phyloP scores from a whole-genome alignment of 2,113 vertebrate species.

The Vidua chalybeata region DNA sequence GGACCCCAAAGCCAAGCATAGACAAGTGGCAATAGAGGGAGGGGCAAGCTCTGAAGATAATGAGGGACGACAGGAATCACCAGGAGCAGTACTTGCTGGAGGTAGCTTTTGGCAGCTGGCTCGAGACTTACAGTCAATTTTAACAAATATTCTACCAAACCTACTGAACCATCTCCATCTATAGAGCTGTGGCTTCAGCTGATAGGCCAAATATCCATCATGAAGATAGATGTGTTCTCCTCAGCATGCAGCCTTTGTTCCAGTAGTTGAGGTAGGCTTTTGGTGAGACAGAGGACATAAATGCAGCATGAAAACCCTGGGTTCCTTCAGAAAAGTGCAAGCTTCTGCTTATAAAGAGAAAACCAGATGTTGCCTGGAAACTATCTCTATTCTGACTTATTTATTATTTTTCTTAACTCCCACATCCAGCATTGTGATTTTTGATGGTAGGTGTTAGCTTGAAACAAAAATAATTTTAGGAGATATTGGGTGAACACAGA shows the following conservation, averaged over 20 bases:
- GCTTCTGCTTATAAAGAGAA: background rate
- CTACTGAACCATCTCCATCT: slow-evolving; percentile 1
- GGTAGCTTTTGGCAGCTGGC: background rate
- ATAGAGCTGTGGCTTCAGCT: background rate
- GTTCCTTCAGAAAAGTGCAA: background rate
- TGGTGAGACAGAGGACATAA: slow-evolving; percentile 1
- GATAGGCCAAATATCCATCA: background rate
- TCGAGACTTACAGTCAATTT: background rate
- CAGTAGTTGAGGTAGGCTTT: slow-evolving; percentile 27
- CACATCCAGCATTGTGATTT: background rate
- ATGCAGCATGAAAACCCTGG: background rate
- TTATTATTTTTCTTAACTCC: background rate
- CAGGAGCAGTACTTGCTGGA: background rate
- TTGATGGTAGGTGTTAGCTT: background rate
- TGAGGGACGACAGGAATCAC: background rate
- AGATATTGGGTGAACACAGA: background rate
- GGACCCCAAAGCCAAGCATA: background rate
- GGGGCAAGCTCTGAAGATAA: background rate
- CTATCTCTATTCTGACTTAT: background rate
- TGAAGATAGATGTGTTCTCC: slow-evolving; percentile 31
- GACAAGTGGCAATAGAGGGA: background rate
- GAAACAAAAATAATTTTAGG: background rate
- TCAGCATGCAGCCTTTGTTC: slow-evolving; percentile 16
- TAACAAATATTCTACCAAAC: slow-evolving; percentile 25
- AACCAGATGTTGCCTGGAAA: background rate